Evolutionary conservation across 2,888 invertebrate genomes (phyloP).

Genomic region (Cheilosia urbana): DNA sequence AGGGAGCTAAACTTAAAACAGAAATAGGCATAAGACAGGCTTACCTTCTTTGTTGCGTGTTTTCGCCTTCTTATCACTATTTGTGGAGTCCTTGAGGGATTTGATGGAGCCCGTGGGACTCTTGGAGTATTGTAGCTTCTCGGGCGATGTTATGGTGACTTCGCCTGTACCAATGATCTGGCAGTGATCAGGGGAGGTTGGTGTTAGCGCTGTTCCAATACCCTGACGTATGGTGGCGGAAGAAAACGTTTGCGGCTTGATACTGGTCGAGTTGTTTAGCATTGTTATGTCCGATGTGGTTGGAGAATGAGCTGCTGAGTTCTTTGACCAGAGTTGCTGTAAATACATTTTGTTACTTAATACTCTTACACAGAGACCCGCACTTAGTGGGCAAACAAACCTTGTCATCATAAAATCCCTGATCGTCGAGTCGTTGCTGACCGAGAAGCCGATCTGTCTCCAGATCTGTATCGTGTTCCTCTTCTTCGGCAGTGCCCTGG

Average conservation of each 20-base stretch:
- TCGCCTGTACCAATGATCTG: conserved; percentile 81
- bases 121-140: conserved; percentile 83
- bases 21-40: conserved; percentile 49
- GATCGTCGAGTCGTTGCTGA: conserved; percentile 96
- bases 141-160: conserved; percentile 80
- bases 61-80: conserved; percentile 82
- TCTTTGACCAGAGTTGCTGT: conserved; percentile 80
- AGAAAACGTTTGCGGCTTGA: conserved; percentile 81
- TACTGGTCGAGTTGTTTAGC: conserved; percentile 77
- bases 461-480: conserved; percentile 98
- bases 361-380: background rate
- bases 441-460: conserved; percentile 98
- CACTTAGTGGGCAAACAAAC: conserved; percentile 70
- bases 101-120: conserved; percentile 86
- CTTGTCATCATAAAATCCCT: conserved; percentile 93
- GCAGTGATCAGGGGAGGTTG: conserved; percentile 81
- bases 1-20: conserved; percentile 30
- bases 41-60: conserved; percentile 83
- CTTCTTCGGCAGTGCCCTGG: conserved; percentile 84
- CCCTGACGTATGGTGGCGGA: conserved; percentile 83
- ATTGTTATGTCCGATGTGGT: conserved; percentile 78
- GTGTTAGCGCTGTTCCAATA: conserved; percentile 82
- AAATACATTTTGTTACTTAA: conserved; percentile 10
- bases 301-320: conserved; percentile 78
- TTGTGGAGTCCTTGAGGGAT: conserved; percentile 84